These are phyloP conservation scores for Melanogrammus aeglefinus DNA, from an alignment of 2,797 vertebrate genomes.

Conservation along the genomic window DNA sequence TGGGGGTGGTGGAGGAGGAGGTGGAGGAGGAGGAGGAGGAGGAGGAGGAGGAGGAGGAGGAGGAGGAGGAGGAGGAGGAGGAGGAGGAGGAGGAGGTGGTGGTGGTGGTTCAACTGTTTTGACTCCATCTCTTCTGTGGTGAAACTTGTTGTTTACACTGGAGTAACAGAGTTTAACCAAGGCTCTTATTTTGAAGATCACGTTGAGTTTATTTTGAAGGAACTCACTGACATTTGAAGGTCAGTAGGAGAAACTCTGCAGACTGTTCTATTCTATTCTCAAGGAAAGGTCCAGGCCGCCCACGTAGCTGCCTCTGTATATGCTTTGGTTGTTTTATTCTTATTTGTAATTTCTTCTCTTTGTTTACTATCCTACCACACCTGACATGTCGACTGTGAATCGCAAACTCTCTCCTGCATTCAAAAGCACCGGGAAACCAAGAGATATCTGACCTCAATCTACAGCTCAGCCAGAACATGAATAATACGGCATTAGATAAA, in stretches of 20 bases:
- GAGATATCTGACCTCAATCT: background rate
- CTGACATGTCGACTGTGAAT: background rate
- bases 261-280: too few species aligned
- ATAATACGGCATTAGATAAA: background rate
- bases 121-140: background rate
- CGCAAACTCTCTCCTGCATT: background rate
- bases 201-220: background rate
- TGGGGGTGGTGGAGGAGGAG: too few species aligned
- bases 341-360: background rate
- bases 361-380: background rate
- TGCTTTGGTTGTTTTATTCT: background rate
- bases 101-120: constrained; percentile 44
- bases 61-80: too few species aligned
- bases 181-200: background rate
- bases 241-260: background rate
- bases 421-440: background rate
- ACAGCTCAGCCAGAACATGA: background rate
- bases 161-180: background rate
- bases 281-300: background rate
- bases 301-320: background rate
- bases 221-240: background rate
- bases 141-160: background rate
- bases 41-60: too few species aligned
- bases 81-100: too few species aligned
- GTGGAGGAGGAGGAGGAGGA: too few species aligned